Evolutionary conservation across 2,888 invertebrate species (phyloP), one percentile per base, ranked within the genome.

Genomic region (Troides oblongomaculatus): DNA sequence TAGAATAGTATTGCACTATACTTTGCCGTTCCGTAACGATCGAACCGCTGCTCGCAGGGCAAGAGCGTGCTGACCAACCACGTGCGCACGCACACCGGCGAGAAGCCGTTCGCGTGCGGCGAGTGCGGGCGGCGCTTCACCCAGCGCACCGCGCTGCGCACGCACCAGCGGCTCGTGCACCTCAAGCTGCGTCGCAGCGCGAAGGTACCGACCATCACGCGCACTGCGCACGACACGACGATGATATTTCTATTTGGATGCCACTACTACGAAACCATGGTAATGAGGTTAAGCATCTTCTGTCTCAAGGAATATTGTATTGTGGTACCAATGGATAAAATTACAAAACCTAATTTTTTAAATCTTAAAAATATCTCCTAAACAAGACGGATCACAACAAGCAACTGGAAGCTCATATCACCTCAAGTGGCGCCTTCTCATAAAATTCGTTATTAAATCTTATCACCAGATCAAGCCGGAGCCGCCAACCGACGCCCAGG

Each of bases 81-180:
- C 81, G 81, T 87, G 25, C 83, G 87, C 58, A 88, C 87, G 0
- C 92, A 92, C 82, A 91, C 91, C 0, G 91, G 89, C 10, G 91
- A 89, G 79, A 87, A 88, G 66, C 89, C 89, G 10, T 91, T 84
- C 81, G 75, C 80, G 64, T 92, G 92, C 73, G 65, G 46, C 0
- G 76, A 78, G 39, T 93, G 93, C 79, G 87, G 87, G 0, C 82
- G 88, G 1, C 73, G 79, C 46, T 93, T 91, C 85, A 76, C 80
- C 39, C 90, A 91, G 81, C 74, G 81, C 64, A 86, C 89, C 39
- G 88, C 92, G 65, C 83, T 89, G 85, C 74, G 81, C 10, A 92
- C 92, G 1, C 91, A 92, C 79, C 77, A 86, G 73, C 85, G 86
- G 21, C 79, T 91, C 0, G 89, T 92, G 59, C 91, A 90, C 53